Evolutionary conservation across 2,113 vertebrate genomes (phyloP).

Genomic region (Perca flavescens): DNA sequence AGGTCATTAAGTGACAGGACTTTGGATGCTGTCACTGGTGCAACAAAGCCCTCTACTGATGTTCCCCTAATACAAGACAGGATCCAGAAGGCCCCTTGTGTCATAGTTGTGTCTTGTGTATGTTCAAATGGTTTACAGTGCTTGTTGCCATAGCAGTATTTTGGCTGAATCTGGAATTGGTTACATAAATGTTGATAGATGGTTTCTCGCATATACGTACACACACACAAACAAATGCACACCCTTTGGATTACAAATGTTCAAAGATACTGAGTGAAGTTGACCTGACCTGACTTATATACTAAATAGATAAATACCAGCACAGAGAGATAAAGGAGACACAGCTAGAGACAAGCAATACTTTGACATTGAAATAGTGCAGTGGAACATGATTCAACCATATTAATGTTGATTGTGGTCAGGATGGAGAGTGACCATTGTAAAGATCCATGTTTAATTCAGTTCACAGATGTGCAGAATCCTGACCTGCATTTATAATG

Average conservation of each 20-base stretch:
- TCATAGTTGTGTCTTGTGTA: constrained; percentile 26
- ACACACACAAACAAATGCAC: neutral
- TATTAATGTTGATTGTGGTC: neutral
- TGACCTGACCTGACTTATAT: neutral
- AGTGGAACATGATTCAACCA: neutral
- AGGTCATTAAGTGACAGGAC: constrained; percentile 19
- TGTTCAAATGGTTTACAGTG: constrained; percentile 41
- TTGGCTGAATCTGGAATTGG: constrained; percentile 27
- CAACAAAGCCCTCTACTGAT: constrained; percentile 51
- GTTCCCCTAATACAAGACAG: constrained; percentile 50
- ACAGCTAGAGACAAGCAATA: neutral
- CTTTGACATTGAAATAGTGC: neutral
- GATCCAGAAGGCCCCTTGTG: constrained; percentile 70
- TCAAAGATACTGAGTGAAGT: neutral
- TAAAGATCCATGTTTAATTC: neutral
- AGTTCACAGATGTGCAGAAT: neutral
- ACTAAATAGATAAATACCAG: neutral
- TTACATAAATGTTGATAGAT: constrained; percentile 53
- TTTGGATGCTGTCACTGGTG: constrained; percentile 31
- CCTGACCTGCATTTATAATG: neutral
- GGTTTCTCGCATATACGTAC: constrained; percentile 2
- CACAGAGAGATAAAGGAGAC: neutral
- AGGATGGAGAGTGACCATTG: neutral
- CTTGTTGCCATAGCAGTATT: constrained; percentile 62
- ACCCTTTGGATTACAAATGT: neutral